Percentiles rank a stretch among this genome's conserved stretches.
These are phyloP conservation scores for zebrafish (Danio rerio) DNA, from an alignment of 2,113 vertebrate species.

Conservation along the genomic window GRCz12tu NC_133177.1:17568501-17569000, in stretches of 20 bases:
- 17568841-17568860: too few relatives aligned
- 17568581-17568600: not conserved
- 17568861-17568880: too few relatives aligned
- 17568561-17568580: not conserved
- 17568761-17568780: not conserved
- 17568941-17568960: too few relatives aligned
- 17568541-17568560: not conserved
- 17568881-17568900: too few relatives aligned
- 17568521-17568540: not conserved
- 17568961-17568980: too few relatives aligned
- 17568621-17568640: not conserved
- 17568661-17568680: not conserved
- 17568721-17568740: not conserved
- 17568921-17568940: too few relatives aligned
- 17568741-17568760: not conserved
- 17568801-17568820: too few relatives aligned
- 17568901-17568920: too few relatives aligned
- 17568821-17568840: too few relatives aligned
- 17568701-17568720: not conserved
- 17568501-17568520: not conserved
- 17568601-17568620: not conserved
- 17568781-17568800: not conserved
- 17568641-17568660: not conserved
- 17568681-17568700: not conserved
- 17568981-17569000: too few relatives aligned